Base-by-base conservation (phyloP, 2,888 invertebrate species). In the Drosophila atroscutellata region DNA sequence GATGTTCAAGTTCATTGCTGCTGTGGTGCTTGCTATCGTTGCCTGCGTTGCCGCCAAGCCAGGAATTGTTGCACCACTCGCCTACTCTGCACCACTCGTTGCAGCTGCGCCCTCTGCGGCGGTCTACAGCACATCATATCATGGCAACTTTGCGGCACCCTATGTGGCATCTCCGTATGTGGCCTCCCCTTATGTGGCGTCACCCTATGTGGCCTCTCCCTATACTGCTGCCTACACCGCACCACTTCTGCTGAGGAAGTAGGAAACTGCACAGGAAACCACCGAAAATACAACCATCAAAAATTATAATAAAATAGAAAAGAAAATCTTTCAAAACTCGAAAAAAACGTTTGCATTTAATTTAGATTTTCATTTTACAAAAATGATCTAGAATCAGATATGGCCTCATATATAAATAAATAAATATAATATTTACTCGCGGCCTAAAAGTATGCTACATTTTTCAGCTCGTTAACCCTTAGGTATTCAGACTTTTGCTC, bases 71-170 rank as follows among this genome's bases (percentile, higher is more conserved):
- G 91, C 92, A 68, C 91, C 92, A 45, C 66, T 92, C 61, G 91
- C 91, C 67, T 92, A 92, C 79, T 77, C 89, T 3, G 89, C 92
- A 63, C 91, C 92, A 36, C 69, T 92, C 55, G 91, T 90, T 39
- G 73, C 72, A 86, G 91, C 83, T 13, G 94, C 95, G 6, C 94
- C 94, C 1, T 73, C 93, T 32, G 91, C 93, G 1, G 94, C 79
- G 11, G 77, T 77, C n/a, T 77, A 77, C 93, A 30, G 80, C 93
- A 36, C 92, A 86, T 51, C 89, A 80, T 63, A 78, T 24, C 79
- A 89, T 85, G 64, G 91, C 89, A 77, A 94, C 94, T 28, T 93
- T 4, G 94, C 93, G 2, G 65, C 84, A 4, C 82, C 84, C 26
- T 90, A 86, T 28, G 84, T 85, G n/a, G 85, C 93, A 18, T 91